These are phyloP conservation scores for Lepidurus arcticus DNA, from an alignment of 1,140 invertebrate species.

Conservation along the genomic window DNA sequence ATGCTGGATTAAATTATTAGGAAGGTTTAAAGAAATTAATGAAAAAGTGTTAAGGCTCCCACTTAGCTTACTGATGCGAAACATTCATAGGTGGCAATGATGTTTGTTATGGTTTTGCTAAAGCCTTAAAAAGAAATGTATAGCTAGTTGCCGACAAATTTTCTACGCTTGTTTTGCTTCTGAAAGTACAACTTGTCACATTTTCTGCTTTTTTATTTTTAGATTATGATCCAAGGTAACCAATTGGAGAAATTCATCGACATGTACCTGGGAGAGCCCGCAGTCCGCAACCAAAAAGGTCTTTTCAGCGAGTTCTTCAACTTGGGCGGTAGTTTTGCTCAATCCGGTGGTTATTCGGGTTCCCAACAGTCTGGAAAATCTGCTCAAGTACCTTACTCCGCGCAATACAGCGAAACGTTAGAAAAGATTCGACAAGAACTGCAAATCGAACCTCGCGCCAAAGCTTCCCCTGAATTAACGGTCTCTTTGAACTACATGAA, in stretches of 20 bases:
- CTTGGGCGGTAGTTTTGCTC: background rate
- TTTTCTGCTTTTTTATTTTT: background rate
- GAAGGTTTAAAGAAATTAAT: no score
- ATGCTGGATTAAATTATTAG: no score
- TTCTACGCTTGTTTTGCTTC: no score
- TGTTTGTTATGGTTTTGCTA: no score
- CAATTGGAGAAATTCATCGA: conserved; percentile 33
- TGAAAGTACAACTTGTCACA: background rate
- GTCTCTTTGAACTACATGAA: conserved; percentile 29
- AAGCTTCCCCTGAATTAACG: conserved; percentile 25
- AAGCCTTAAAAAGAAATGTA: no score
- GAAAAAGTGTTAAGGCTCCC: no score
- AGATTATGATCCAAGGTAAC: conserved; percentile 11
- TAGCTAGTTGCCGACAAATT: no score
- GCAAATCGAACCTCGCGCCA: conserved; percentile 34
- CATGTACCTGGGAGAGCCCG: conserved; percentile 20
- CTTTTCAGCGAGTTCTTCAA: background rate
- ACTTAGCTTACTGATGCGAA: no score
- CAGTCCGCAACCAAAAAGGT: conserved; percentile 23
- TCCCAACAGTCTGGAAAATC: background rate
- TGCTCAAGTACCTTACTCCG: background rate
- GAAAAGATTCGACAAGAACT: conserved; percentile 31
- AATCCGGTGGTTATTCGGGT: background rate
- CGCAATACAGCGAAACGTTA: conserved; percentile 12
- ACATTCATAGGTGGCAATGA: no score